Evolutionary conservation across 2,888 invertebrate species (phyloP), one percentile per base, ranked within the genome.

Genomic region (Deilephila porcellus): DNA sequence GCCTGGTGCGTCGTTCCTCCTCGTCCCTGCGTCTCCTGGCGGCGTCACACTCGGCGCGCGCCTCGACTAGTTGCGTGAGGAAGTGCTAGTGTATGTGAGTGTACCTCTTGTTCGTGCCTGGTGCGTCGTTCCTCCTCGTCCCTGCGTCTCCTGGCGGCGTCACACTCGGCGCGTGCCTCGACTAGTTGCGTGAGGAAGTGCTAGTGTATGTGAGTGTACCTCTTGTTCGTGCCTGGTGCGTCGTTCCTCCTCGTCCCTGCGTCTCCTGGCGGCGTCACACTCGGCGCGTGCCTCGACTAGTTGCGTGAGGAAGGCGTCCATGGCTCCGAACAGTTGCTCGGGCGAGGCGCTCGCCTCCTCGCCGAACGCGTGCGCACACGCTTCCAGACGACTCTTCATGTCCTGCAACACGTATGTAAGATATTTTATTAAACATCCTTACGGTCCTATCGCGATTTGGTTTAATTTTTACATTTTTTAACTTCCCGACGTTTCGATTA

Each of bases 251-350:
- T 99, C 99, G 87, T 98, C 98, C 74, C 98, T 96, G 37, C 97
- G 96, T 73, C 97, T 96, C 52, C 97, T 95, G 90, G 97, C 96
- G 78, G 97, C 98, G 85, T 98, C 98, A 85, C 98, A 98, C 86
- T 99, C 99, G 60, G 97, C 96, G 74, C 97, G 95, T 0, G 98
- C 98, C 87, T 99, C 99, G 11, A 95, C 93, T 81, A 99, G 96
- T 29, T 98, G 97, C 37, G 96, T 94, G 11, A 99, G 95, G 95
- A 99, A 99, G 4, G 97, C 95, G 92, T 98, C 99, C 83, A 99
- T 97, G 67, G 98, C 97, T 3, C 98, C 98, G 92, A 99, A 99
- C 93, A 99, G 97, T 86, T 98, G 98, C 83, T 99, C 98, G 0
- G 99, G 98, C 74, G 98, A 98, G 32, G 97, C 95, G 59, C 96